Conservation (phyloP, 2,113 vertebrate species). For the Antigone vipio region DNA sequence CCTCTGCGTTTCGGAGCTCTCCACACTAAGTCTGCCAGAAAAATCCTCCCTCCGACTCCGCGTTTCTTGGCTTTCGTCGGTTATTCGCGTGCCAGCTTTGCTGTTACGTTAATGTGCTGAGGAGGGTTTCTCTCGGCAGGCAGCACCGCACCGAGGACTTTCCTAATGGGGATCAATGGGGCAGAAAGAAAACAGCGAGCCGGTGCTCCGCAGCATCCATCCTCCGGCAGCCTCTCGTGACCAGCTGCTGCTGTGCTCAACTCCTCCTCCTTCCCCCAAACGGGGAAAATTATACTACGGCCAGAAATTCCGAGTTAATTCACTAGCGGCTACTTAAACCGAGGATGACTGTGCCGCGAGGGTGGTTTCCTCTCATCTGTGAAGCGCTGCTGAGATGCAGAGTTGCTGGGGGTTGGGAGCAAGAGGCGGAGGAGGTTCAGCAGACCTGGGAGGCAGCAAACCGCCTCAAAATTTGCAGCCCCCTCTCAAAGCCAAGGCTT, state of each 20-base stretch:
- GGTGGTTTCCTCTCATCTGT: not conserved
- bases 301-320: not conserved
- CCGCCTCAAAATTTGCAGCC: not conserved
- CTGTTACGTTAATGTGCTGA: not conserved
- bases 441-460: not conserved
- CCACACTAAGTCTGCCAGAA: not conserved
- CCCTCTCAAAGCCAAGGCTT: not conserved
- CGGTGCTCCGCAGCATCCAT: not conserved
- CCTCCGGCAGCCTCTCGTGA: not conserved
- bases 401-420: not conserved
- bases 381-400: not conserved
- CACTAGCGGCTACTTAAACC: not conserved
- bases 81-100: not conserved
- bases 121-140: not conserved
- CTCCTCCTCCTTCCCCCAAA: too few species aligned
- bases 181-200: not conserved
- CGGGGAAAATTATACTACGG: fast-evolving
- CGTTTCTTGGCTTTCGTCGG: not conserved
- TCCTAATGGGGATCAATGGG: not conserved
- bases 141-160: not conserved
- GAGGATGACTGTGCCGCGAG: not conserved
- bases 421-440: not conserved
- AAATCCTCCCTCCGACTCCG: not conserved
- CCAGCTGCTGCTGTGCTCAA: not conserved
- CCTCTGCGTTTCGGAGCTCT: not conserved